These are phyloP conservation scores for Formica aserva DNA, from an alignment of 2,888 invertebrate species.

Conservation along the genomic window DNA sequence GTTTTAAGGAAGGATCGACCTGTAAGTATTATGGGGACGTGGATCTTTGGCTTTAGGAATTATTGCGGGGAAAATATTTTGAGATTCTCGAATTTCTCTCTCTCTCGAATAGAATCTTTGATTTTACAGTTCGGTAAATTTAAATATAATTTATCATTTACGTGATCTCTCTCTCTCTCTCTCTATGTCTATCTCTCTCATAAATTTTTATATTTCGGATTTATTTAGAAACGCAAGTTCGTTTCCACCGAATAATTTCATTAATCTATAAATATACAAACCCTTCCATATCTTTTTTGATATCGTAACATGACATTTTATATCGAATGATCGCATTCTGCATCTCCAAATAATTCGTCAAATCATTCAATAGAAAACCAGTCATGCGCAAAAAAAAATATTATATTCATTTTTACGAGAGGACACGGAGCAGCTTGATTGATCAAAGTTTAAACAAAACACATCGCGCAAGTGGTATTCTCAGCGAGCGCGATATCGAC, in stretches of 20 bases:
- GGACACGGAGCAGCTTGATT: not conserved
- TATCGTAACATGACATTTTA: not conserved
- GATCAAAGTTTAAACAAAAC: slow-evolving; percentile 47
- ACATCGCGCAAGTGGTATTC: slow-evolving; percentile 29
- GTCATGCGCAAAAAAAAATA: not conserved
- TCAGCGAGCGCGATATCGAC: slow-evolving; percentile 26
- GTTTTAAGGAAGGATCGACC: not conserved
- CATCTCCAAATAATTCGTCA: not conserved
- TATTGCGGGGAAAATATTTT: slow-evolving; percentile 21
- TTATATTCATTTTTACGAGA: not conserved
- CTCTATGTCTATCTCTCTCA: not conserved
- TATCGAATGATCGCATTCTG: not conserved
- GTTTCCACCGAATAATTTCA: not conserved
- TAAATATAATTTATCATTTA: not conserved
- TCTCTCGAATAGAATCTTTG: not conserved
- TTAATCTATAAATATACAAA: not conserved
- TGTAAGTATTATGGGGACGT: not conserved
- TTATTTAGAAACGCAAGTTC: not conserved
- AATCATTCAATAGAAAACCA: not conserved
- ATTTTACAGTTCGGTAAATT: slow-evolving; percentile 6
- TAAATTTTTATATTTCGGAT: not conserved
- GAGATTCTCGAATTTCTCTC: slow-evolving; percentile 6
- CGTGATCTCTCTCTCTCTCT: not conserved
- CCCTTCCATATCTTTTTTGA: not conserved
- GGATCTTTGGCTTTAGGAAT: slow-evolving; percentile 22